Base-by-base conservation (phyloP, 2,888 invertebrate genomes). In the Andrena praecox region DNA sequence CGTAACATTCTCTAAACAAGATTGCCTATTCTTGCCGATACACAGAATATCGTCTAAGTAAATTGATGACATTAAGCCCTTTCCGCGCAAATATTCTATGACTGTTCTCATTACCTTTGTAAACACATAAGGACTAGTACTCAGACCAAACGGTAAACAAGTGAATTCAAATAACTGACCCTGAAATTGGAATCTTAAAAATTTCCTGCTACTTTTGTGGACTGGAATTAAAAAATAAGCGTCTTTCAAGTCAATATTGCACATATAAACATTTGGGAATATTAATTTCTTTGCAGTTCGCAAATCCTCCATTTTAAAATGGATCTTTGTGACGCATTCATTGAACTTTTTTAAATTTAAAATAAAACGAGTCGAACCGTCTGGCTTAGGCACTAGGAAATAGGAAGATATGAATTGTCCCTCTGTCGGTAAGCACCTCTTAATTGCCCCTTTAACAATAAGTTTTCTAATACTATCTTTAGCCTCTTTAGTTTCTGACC, bases 281-380 rank as follows among this genome's bases (percentile, higher is more conserved):
- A 54, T 54, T 54, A 54, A 20, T 20, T 20, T 20, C 20, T 52
- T 52, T 52, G 20, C 20, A 20, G 52, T 24, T 52, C 52, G 52
- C 7, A 52, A n/a, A 52, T 52, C 74, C 6, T 66, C 33, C 12
- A 73, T 31, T 54, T 73, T 73, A 31, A 73, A 73, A 66, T 73
- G 29, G 0, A 24, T 7, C n/a, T 63, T 35, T 2, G 64, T 8
- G 10, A 66, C 54, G 33, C 54, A 66, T 12, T 54, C 52, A 12
- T 72, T 72, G 52, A 54, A 72, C 1, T 52, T 6, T 48, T 64
- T 72, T 64, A 72, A 52, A 27, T 73, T 73, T 6, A 66, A 35
- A n/a, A 66, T 64, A 50, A 73, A 73, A 20, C 66, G 8, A 1
- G 33, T 16, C 6, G 63, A 52, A 6, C 64, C 64, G 6, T 73